A percentile compares a stretch with the other conserved stretches of the same genome.
Conservation (phyloP, 2,888 invertebrate genomes). For the Dinocampus coccinellae region DNA sequence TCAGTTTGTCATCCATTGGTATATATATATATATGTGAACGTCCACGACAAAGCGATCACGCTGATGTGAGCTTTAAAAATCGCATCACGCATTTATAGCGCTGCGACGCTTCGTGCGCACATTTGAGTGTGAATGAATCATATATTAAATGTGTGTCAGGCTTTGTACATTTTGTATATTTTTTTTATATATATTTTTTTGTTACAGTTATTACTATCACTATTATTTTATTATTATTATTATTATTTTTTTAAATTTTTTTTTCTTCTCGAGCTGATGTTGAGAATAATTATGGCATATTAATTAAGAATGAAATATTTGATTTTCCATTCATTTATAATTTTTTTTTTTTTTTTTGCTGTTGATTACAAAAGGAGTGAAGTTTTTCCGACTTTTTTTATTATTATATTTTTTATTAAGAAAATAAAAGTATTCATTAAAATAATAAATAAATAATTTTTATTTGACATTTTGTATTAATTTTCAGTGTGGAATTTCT, state of each 20-base stretch:
- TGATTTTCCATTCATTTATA: background rate
- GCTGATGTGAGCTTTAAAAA: conserved; percentile 40
- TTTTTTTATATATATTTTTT: background rate
- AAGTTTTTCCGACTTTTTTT: too few relatives aligned
- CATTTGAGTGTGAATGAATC: conserved; percentile 1
- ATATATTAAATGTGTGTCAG: background rate
- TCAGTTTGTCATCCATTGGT: conserved; percentile 45
- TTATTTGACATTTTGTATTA: too few relatives aligned
- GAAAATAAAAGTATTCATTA: too few relatives aligned
- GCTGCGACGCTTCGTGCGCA: conserved; percentile 5
- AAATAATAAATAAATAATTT: too few relatives aligned
- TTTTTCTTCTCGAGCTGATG: background rate
- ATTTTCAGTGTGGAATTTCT: too few relatives aligned
- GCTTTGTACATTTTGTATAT: background rate
- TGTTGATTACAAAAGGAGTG: too few relatives aligned
- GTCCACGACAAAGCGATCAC: conserved; percentile 40
- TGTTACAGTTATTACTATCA: background rate
- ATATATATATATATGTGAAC: conserved; percentile 38
- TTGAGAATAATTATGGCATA: conserved; percentile 3
- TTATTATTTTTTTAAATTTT: background rate
- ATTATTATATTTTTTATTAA: too few relatives aligned
- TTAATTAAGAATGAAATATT: conserved; percentile 8
- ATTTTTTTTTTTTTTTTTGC: too few relatives aligned
- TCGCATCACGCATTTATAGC: conserved; percentile 40
- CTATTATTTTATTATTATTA: too few relatives aligned